A percentile compares a stretch with the other conserved stretches of the same genome.
Evolutionary conservation across 2,113 vertebrate genomes (phyloP).

Genomic region (Kobus ellipsiprymnus): DNA sequence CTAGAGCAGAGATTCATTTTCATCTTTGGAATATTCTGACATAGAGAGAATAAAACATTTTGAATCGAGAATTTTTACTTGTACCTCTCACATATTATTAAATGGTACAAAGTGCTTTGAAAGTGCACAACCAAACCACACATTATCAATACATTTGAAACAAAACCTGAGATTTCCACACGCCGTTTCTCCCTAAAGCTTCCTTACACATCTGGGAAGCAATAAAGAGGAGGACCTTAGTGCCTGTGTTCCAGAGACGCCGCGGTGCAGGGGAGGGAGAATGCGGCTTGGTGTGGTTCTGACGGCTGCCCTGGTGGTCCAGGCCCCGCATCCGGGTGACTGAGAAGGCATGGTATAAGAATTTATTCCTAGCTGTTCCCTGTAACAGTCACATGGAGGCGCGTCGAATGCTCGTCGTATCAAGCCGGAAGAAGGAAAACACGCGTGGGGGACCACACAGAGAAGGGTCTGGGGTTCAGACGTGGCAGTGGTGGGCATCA

Average conservation of each 20-base stretch:
- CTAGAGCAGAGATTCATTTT: slow-evolving; percentile 7
- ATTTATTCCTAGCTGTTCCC: not conserved
- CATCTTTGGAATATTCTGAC: not conserved
- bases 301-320: not conserved
- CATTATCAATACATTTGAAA: not conserved
- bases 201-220: not conserved
- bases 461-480: too few species aligned
- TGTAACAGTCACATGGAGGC: not conserved
- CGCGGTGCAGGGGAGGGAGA: not conserved
- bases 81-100: not conserved
- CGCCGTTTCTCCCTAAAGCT: not conserved
- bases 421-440: not conserved
- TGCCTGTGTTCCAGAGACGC: not conserved
- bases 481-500: not conserved
- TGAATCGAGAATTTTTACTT: not conserved
- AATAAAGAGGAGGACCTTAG: not conserved
- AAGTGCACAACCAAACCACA: not conserved
- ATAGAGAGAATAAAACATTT: not conserved
- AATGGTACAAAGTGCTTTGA: not conserved
- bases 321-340: too few species aligned
- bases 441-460: not conserved
- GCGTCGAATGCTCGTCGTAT: too few species aligned
- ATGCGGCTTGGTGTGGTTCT: fast-evolving
- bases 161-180: not conserved
- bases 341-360: not conserved